These are phyloP conservation scores for Sclerodermus sp. DNA, from an alignment of 2,888 invertebrate genomes.

Conservation along the genomic window DNA sequence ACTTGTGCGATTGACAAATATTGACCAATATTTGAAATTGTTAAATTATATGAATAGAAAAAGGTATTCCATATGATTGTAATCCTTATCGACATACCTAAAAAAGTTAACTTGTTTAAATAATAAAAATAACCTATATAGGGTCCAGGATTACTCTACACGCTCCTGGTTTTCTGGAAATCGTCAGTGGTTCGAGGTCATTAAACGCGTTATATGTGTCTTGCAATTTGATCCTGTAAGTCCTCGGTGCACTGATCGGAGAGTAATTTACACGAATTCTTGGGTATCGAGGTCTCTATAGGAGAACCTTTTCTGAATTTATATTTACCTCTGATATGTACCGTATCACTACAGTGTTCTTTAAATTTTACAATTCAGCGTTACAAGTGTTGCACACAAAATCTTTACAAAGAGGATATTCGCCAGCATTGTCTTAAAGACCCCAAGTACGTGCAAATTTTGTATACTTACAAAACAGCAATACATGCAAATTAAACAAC, in stretches of 20 bases:
- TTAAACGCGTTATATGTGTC: conserved; percentile 53
- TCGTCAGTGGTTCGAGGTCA: conserved; percentile 47
- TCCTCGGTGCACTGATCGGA: conserved; percentile 41
- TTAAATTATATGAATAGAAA: too few relatives aligned
- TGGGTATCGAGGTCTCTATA: conserved; percentile 35
- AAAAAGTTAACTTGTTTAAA: too few relatives aligned
- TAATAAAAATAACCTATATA: too few relatives aligned
- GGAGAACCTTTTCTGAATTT: conserved; percentile 30
- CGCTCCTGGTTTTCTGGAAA: conserved; percentile 53
- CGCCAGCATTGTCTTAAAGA: conserved; percentile 16
- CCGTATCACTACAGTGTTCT: conserved; percentile 16
- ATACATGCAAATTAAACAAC: too few relatives aligned
- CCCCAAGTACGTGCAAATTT: conserved; percentile 6
- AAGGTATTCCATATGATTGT: too few relatives aligned
- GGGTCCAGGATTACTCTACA: background rate
- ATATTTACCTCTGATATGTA: conserved; percentile 20
- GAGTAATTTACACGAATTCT: conserved; percentile 50
- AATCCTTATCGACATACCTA: too few relatives aligned
- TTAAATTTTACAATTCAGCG: conserved; percentile 10
- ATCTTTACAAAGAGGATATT: conserved; percentile 14
- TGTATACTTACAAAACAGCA: too few relatives aligned
- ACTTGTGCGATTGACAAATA: too few relatives aligned
- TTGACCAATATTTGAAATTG: too few relatives aligned
- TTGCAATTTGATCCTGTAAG: conserved; percentile 49
- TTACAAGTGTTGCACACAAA: conserved; percentile 13